Evolutionary conservation across 1,140 invertebrate genomes (phyloP).

Genomic region (Oryzaephilus surinamensis): DNA sequence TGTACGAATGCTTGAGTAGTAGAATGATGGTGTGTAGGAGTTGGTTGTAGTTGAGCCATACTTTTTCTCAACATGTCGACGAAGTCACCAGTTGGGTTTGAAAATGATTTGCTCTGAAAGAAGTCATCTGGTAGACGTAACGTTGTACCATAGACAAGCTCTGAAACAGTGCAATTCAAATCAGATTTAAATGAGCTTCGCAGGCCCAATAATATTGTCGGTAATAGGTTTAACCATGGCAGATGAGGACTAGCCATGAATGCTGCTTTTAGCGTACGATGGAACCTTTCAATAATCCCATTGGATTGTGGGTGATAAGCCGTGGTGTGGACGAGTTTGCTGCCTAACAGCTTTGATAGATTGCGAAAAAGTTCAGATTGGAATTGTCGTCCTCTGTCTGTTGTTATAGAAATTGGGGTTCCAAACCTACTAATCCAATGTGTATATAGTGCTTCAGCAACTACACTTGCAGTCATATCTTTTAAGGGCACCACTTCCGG

Average conservation of each 20-base stretch:
- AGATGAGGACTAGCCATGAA: too few species aligned
- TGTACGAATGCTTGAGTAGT: not conserved
- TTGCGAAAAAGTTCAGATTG: too few species aligned
- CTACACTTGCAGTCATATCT: conserved; percentile 30
- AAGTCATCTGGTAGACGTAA: conserved; percentile 24
- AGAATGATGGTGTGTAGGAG: not conserved
- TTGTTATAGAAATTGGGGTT: conserved; percentile 10
- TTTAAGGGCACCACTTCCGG: conserved; percentile 32
- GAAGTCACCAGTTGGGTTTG: not conserved
- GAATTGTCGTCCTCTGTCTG: not conserved
- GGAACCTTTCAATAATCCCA: too few species aligned
- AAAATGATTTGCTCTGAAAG: not conserved
- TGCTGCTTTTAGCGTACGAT: too few species aligned
- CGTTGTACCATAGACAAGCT: conserved; percentile 26
- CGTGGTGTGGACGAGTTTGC: too few species aligned
- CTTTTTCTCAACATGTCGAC: not conserved
- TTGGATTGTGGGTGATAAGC: too few species aligned
- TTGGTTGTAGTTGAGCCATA: conserved; percentile 1
- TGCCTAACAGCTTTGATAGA: too few species aligned
- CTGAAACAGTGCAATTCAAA: conserved; percentile 22
- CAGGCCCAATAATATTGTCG: not conserved
- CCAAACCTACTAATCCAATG: conserved; percentile 30
- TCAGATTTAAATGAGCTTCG: conserved; percentile 16
- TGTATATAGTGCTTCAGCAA: conserved; percentile 15
- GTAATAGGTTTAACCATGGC: too few species aligned